Evolutionary conservation across 2,113 vertebrate species (phyloP), one percentile per base, ranked within the genome.

Genomic region (Macaca mulatta): DNA sequence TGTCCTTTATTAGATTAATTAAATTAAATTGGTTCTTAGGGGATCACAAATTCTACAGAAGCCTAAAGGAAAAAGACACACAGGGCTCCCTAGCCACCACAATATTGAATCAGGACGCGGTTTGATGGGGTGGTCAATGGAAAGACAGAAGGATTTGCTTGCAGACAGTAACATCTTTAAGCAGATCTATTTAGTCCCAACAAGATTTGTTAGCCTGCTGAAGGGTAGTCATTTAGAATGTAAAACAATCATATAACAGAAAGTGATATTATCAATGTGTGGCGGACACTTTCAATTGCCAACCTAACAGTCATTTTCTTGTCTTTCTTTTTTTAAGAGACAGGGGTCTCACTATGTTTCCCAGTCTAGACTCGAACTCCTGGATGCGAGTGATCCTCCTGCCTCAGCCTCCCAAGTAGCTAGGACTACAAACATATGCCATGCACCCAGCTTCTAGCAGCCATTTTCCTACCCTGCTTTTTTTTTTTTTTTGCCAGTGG

Each of bases 1-100:
- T 86, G 64, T 92, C 85, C 90, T 94, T 94, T 92, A 69, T 89
- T 92, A 93, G 96, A 95, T 95, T 90, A 92, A 96, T 97, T 95
- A 77, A 87, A 92, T 96, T 89, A 90, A 91, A 90, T 90, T 83
- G 83, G 48, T 43, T 93, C 75, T 70, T 75, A 67, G n/a, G 80
- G 43, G 55, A 80, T 78, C 52, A 69, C 78, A 74, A 96, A 94
- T 93, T 95, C 69, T 48, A 40, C 27, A 88, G 48, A 86, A 84
- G 69, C 48, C 88, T 80, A 43, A 79, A 80, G 38, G n/a, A 86
- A 67, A 11, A 86, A 97, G 88, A 92, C 35, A 32, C 2, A 25
- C 0, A 78, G 84, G 57, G 6, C 5, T 93, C 83, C 45, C 83
- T 88, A 14, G 72, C 32, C 45, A 72, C 45, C 35, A 5, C 11